These are phyloP conservation scores for Copidosoma floridanum DNA, from an alignment of 1,140 invertebrate species.

Conservation along the genomic window DNA sequence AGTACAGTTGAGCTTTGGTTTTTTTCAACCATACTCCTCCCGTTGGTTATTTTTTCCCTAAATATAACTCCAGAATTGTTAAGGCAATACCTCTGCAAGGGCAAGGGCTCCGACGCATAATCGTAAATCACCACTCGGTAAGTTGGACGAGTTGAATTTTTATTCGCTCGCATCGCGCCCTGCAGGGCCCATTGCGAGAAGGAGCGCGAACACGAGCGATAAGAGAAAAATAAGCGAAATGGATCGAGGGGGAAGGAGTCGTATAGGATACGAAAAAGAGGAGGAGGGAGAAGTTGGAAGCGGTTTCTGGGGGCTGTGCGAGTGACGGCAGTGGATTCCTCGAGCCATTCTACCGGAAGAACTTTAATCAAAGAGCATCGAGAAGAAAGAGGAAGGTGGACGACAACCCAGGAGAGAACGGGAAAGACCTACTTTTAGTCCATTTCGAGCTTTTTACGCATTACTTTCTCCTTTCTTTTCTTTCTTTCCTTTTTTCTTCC, in stretches of 20 bases:
- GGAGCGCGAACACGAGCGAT: not conserved
- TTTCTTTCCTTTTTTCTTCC: not conserved
- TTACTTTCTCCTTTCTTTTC: not conserved
- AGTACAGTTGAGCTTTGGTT: no score
- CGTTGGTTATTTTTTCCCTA: no score
- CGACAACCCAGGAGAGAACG: not conserved
- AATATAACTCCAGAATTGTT: no score
- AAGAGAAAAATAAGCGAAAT: not conserved
- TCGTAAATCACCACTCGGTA: no score
- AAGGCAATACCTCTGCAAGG: no score
- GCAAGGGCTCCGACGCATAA: no score
- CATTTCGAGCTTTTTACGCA: constrained; percentile 24
- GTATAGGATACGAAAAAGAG: not conserved
- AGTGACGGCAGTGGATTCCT: constrained; percentile 13
- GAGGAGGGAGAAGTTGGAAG: not conserved
- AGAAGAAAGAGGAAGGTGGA: constrained; percentile 14
- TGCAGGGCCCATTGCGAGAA: no score
- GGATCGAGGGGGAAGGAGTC: not conserved
- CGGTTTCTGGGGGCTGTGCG: constrained; percentile 9
- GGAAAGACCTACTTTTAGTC: constrained; percentile 38
- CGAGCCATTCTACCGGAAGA: constrained; percentile 28
- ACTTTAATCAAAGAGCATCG: constrained; percentile 41
- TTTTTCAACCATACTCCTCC: no score
- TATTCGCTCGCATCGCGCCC: no score
- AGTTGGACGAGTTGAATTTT: no score